phyloP scores from a whole-genome alignment of 2,797 vertebrate species.

The Tamandua tetradactyla region DNA sequence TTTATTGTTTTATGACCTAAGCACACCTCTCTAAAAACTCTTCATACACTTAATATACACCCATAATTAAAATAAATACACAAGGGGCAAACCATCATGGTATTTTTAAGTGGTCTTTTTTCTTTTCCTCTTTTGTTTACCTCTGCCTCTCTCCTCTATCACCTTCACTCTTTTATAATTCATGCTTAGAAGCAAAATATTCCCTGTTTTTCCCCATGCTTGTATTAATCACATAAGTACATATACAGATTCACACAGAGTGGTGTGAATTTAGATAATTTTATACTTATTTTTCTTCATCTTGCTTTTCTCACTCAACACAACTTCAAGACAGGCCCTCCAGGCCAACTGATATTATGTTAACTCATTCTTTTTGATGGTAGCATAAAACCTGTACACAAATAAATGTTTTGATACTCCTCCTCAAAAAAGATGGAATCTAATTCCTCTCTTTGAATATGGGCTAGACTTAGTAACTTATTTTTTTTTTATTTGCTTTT shows the following conservation, averaged over 20 bases:
- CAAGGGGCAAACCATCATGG: neutral
- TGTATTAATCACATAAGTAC: neutral
- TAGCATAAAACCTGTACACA: too few relatives aligned
- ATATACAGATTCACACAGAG: neutral
- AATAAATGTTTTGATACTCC: neutral
- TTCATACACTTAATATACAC: neutral
- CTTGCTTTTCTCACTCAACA: neutral
- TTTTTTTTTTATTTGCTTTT: too few relatives aligned
- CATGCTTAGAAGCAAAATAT: neutral
- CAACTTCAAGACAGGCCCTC: neutral
- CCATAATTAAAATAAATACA: neutral
- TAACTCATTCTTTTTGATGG: neutral
- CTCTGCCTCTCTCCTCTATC: neutral
- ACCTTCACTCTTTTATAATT: neutral
- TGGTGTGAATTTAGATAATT: neutral
- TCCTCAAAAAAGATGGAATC: neutral
- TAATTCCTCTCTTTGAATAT: neutral
- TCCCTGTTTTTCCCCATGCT: conserved; percentile 2
- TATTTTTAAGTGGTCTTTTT: neutral
- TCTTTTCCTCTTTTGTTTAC: neutral
- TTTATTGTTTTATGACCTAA: neutral
- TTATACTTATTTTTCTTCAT: neutral
- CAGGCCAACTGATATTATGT: too few relatives aligned
- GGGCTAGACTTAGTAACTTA: neutral
- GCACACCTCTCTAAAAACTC: neutral